Percentiles rank a stretch among this genome's conserved stretches.
Evolutionary conservation across 2,113 vertebrate species (phyloP).

Genomic region (Mesocricetus auratus): DNA sequence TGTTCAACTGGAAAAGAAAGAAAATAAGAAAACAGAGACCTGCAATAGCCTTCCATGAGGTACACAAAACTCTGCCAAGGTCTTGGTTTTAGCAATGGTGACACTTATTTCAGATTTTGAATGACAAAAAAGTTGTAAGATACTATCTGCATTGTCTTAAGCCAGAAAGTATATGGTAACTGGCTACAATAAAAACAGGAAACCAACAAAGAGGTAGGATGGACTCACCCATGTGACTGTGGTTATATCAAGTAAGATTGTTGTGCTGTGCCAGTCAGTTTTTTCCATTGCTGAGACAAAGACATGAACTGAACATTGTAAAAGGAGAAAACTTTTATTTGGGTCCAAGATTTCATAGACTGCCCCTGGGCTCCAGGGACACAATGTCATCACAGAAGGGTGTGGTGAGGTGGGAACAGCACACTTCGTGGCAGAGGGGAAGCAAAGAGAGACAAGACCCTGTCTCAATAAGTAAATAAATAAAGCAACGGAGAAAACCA

Average conservation of each 20-base stretch:
- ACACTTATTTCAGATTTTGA: background rate
- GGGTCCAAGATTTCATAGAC: background rate
- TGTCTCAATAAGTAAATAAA: background rate
- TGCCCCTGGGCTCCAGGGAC: background rate
- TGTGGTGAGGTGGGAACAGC: background rate
- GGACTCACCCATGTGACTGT: background rate
- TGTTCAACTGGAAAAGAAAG: background rate
- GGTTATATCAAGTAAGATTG: background rate
- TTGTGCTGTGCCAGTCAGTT: background rate
- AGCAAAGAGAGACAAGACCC: background rate
- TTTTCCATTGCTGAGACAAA: background rate
- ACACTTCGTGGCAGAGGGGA: background rate
- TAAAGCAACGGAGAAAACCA: background rate
- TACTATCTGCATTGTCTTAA: slow-evolving; percentile 3
- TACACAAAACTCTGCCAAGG: background rate
- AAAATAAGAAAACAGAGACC: background rate
- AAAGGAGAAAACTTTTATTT: background rate
- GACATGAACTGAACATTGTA: background rate
- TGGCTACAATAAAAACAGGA: background rate
- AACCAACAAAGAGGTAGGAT: background rate
- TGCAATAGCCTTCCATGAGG: background rate
- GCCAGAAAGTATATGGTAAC: background rate
- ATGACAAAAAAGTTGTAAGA: background rate
- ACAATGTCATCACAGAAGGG: background rate
- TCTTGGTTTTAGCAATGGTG: background rate